phyloP scores from a whole-genome alignment of 2,888 invertebrate genomes.

The Nomada fabriciana region DNA sequence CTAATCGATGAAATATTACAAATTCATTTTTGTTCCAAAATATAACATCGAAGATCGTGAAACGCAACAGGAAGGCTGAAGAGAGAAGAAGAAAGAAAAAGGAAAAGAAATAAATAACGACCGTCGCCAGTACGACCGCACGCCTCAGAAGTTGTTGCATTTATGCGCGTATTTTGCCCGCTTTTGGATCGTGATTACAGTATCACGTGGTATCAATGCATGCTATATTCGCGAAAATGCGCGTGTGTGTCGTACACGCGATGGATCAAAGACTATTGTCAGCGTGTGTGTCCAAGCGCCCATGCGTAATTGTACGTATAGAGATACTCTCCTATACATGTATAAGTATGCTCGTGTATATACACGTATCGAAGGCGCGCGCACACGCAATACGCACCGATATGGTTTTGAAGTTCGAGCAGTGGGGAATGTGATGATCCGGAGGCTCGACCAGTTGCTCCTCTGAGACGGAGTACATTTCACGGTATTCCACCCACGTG shows the following conservation, averaged over 20 bases:
- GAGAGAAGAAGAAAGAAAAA: too few relatives aligned
- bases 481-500: constrained; percentile 54
- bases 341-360: background rate
- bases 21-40: background rate
- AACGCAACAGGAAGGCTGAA: background rate
- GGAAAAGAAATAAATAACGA: too few relatives aligned
- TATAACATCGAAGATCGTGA: background rate
- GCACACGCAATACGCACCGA: constrained; percentile 41
- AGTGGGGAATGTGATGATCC: constrained; percentile 66
- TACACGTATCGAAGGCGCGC: background rate
- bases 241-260: background rate
- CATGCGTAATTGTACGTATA: background rate
- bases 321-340: background rate
- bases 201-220: constrained; percentile 22
- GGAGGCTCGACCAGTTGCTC: constrained; percentile 76
- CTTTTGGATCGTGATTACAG: background rate
- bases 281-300: background rate
- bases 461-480: constrained; percentile 68
- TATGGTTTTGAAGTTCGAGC: constrained; percentile 47
- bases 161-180: background rate
- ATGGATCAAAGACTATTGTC: constrained; percentile 3
- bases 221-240: constrained; percentile 12
- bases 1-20: too few relatives aligned
- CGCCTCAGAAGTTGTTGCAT: background rate
- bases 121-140: background rate